Evolutionary conservation across 2,888 invertebrate genomes (phyloP), one percentile per base, ranked within the genome.

Genomic region (Tiphia femorata): DNA sequence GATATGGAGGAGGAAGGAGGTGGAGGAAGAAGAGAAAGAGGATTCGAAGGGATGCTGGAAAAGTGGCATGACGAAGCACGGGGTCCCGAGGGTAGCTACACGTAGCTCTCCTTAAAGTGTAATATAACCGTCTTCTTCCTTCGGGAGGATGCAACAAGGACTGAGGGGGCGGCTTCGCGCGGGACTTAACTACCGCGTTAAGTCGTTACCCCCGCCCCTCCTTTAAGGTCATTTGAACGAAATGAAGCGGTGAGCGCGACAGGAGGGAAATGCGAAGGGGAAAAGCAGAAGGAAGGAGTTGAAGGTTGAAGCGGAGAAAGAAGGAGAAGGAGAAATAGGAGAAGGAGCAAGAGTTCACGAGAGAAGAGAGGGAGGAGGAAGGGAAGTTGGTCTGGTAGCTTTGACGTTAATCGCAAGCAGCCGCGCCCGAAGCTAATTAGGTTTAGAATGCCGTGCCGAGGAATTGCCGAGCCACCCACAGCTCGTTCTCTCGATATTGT

Each of bases 1-100:
- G 43, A 42, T 23, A n/a, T 19, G 12, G 7, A 12, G n/a, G 14
- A 43, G 7, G n/a, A 30, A 58, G 43, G 16, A 49, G 23, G 23
- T 17, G 27, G 20, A 49, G 19, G 35, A 38, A 23, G 19, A 27
- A 33, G 46, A 38, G 42, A 33, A 50, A 25, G 42, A 41, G 17
- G 43, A 38, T 21, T 30, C 5, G 44, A 44, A 30, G 53, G 41
- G 56, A 59, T 16, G 25, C 23, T 51, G 41, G 70, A 70, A 59
- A 58, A 63, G 56, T 70, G 78, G 78, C 79, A 80, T 76, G 77
- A 77, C 74, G 67, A 53, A 72, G 50, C 67, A 67, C 62, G 78
- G 14, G 38, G 47, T 79, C 79, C 79, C 77, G 76, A 79, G 82
- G 80, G 83, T 71, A 76, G 83, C 82, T 83, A 82, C 83, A 83